phyloP scores from a whole-genome alignment of 1,140 invertebrate genomes.

The Thaumetopoea pityocampa region DNA sequence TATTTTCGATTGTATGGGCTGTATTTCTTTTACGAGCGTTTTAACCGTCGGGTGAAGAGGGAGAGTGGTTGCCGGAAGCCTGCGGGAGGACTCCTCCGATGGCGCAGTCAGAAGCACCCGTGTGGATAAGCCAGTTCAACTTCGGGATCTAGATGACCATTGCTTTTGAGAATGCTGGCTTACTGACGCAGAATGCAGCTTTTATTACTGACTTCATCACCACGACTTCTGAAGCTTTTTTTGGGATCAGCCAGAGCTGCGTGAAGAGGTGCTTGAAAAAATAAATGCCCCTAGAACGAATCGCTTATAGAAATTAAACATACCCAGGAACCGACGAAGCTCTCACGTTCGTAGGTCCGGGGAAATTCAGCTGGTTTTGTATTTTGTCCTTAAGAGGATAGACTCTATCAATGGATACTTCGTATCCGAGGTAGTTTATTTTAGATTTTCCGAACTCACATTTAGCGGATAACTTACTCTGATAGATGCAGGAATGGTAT shows the following conservation, averaged over 20 bases:
- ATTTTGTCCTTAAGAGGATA: not conserved
- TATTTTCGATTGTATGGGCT: conserved; percentile 1
- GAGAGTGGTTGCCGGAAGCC: conserved; percentile 42
- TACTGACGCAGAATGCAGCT: not conserved
- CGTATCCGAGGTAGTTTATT: not conserved
- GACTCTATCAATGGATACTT: not conserved
- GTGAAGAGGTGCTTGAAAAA: not conserved
- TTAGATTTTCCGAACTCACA: not conserved
- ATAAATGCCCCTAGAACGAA: not conserved
- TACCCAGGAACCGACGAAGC: conserved; percentile 1
- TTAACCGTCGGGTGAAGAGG: not conserved
- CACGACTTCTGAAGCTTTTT: not conserved
- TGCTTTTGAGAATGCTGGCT: not conserved
- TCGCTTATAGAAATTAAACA: not conserved
- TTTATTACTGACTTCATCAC: not conserved
- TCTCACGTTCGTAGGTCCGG: not conserved
- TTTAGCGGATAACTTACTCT: not conserved
- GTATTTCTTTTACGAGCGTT: too few relatives aligned
- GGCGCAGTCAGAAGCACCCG: conserved; percentile 2
- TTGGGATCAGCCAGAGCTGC: not conserved
- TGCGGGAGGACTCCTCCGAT: conserved; percentile 1
- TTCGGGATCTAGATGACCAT: not conserved
- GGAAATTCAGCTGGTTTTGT: not conserved
- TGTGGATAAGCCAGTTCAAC: conserved; percentile 9
- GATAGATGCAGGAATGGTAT: too few relatives aligned